phyloP scores from a whole-genome alignment of 2,888 invertebrate genomes.

The Scelioninae gen. 1 region DNA sequence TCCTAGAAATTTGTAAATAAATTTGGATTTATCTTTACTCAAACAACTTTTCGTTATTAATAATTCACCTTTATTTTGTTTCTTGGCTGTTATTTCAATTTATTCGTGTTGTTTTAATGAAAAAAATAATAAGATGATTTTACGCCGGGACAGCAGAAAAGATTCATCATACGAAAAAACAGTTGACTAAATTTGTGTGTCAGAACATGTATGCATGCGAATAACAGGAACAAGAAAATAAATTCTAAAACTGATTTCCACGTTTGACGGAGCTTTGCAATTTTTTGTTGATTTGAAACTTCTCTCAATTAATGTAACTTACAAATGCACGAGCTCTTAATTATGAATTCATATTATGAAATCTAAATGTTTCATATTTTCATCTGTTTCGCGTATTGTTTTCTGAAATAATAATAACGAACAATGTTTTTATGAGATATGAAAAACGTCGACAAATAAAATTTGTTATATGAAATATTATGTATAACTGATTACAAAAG shows the following conservation, averaged over 20 bases:
- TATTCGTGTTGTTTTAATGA: too few species aligned
- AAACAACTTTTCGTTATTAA: neutral
- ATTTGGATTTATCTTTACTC: too few species aligned
- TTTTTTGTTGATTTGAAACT: neutral
- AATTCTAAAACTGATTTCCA: conserved; percentile 1
- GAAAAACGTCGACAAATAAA: too few species aligned
- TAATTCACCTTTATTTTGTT: neutral
- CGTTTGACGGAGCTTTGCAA: conserved; percentile 1
- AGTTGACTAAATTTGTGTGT: too few species aligned
- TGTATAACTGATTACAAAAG: too few species aligned
- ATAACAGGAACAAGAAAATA: conserved; percentile 1
- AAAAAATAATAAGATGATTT: too few species aligned
- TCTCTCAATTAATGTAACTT: neutral
- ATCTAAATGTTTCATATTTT: conserved; percentile 7
- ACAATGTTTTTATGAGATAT: neutral
- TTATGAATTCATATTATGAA: conserved; percentile 3
- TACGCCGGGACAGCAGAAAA: too few species aligned
- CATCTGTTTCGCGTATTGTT: conserved; percentile 13
- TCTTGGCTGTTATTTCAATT: too few species aligned
- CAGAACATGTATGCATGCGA: too few species aligned
- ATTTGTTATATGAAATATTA: too few species aligned
- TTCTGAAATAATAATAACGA: neutral
- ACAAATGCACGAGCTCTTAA: conserved; percentile 6
- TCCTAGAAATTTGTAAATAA: too few species aligned
- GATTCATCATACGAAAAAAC: too few species aligned